Percentiles rank a stretch among this genome's conserved stretches.
Conservation (phyloP, 2,113 vertebrate genomes). For the Gopherus flavomarginatus region DNA sequence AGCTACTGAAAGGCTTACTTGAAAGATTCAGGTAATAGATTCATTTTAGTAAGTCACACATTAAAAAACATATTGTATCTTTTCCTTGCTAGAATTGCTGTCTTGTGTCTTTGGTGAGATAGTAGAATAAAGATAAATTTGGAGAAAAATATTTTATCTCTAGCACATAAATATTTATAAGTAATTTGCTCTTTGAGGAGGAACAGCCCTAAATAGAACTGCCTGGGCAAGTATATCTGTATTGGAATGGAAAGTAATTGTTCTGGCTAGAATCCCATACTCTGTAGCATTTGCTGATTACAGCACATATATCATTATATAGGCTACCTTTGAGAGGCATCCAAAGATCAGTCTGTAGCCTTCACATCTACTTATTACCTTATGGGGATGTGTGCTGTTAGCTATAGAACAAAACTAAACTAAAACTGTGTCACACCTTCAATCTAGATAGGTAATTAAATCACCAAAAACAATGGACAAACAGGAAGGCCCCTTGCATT, state of each 20-base stretch:
- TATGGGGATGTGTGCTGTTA: slow-evolving; percentile 39
- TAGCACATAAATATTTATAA: slow-evolving; percentile 20
- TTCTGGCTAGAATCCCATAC: slow-evolving; percentile 13
- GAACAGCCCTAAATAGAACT: background rate
- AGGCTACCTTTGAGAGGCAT: slow-evolving; percentile 6
- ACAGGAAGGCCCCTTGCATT: slow-evolving; percentile 11
- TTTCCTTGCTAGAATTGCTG: background rate
- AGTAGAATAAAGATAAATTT: slow-evolving; percentile 1
- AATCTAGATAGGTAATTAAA: slow-evolving; percentile 62
- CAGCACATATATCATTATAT: slow-evolving; percentile 30
- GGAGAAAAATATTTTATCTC: background rate
- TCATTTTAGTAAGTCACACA: background rate
- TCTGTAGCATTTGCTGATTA: background rate
- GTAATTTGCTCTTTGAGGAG: slow-evolving; percentile 7
- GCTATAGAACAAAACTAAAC: slow-evolving; percentile 35
- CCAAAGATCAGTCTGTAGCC: slow-evolving; percentile 53
- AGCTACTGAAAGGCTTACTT: background rate
- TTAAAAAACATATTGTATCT: background rate
- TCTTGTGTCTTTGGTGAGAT: background rate
- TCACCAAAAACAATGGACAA: slow-evolving; percentile 30
- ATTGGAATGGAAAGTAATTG: slow-evolving; percentile 21
- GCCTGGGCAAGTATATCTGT: background rate
- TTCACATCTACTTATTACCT: slow-evolving; percentile 56
- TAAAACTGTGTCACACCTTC: slow-evolving; percentile 40
- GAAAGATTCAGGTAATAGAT: background rate